phyloP scores from a whole-genome alignment of 2,113 vertebrate genomes.

The Pan troglodytes region NHGRI_mPanTro3-v2.1_pri NC_072408.2:25806501-25807000 shows the following conservation, averaged over 20 bases:
- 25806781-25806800: neutral
- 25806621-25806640: neutral
- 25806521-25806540: neutral
- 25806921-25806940: neutral
- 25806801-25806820: neutral
- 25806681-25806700: neutral
- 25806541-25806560: neutral
- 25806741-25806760: neutral
- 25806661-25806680: neutral
- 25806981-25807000: neutral
- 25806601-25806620: neutral
- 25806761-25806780: neutral
- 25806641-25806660: neutral
- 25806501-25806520: neutral
- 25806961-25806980: neutral
- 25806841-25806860: neutral
- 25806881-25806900: neutral
- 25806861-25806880: neutral
- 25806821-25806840: neutral
- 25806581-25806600: neutral
- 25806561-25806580: neutral
- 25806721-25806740: neutral
- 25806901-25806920: neutral
- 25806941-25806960: neutral
- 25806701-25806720: neutral